Conservation (phyloP, 2,888 invertebrate species). For the Lepidocyrtoides sp. region DNA sequence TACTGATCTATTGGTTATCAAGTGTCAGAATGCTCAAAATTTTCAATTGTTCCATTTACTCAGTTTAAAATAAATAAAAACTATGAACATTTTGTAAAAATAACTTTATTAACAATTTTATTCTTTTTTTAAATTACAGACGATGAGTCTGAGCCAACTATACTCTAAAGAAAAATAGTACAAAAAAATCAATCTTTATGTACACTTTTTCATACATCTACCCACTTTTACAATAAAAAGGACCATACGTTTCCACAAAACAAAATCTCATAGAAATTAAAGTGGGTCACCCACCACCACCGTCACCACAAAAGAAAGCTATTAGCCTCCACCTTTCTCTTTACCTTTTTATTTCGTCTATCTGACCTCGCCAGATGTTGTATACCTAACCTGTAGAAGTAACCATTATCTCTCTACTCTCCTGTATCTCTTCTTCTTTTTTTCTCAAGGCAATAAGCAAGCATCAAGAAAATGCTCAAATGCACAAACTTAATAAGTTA, state of each 20-base stretch:
- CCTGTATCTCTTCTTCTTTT: neutral
- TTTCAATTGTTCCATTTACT: neutral
- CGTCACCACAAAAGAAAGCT: conserved; percentile 30
- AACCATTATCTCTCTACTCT: neutral
- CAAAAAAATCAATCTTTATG: neutral
- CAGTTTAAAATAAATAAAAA: neutral
- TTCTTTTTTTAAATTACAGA: conserved; percentile 80
- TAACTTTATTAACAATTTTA: conserved; percentile 6
- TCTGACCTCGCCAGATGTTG: no score
- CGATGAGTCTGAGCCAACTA: conserved; percentile 86
- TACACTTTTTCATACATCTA: no score
- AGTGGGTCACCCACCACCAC: conserved; percentile 44
- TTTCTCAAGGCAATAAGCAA: neutral
- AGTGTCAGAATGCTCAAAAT: neutral
- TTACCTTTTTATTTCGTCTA: no score
- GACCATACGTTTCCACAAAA: neutral
- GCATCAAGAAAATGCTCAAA: conserved; percentile 8
- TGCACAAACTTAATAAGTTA: conserved; percentile 49
- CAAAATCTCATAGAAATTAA: conserved; percentile 11
- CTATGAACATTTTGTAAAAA: neutral
- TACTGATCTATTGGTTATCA: neutral
- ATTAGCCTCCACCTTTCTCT: neutral
- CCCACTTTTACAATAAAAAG: neutral
- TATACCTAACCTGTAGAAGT: no score
- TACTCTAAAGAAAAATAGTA: conserved; percentile 91